These are phyloP conservation scores for Pipra filicauda DNA, from an alignment of 2,113 vertebrate species.

Conservation along the genomic window DNA sequence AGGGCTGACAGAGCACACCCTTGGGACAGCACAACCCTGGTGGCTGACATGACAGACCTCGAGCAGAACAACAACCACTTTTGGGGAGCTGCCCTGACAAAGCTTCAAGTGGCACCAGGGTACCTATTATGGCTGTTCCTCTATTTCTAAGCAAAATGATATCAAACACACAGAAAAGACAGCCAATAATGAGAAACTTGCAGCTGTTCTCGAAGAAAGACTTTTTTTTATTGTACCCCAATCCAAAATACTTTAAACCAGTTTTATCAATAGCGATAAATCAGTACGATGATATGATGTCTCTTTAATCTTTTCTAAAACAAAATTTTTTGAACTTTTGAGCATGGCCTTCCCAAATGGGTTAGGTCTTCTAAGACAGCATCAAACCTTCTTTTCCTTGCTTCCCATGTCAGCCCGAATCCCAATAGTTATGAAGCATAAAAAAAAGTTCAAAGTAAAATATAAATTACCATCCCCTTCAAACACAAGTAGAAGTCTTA, in stretches of 20 bases:
- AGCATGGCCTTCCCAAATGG: constrained; percentile 77
- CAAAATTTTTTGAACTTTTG: constrained; percentile 79
- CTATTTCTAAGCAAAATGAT: constrained; percentile 63
- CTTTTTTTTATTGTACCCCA: constrained; percentile 68
- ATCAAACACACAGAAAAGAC: constrained; percentile 61
- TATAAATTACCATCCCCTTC: constrained; percentile 80
- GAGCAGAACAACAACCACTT: constrained; percentile 38
- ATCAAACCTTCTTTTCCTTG: constrained; percentile 81
- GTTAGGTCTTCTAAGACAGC: constrained; percentile 81
- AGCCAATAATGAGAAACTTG: constrained; percentile 67
- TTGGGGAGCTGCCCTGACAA: constrained; percentile 56
- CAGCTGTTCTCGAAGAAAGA: constrained; percentile 68
- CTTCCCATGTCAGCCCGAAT: constrained; percentile 80
- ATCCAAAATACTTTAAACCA: constrained; percentile 74
- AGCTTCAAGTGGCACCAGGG: constrained; percentile 56
- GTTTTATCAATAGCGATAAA: constrained; percentile 77
- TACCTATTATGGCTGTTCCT: constrained; percentile 51
- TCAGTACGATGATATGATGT: constrained; percentile 72
- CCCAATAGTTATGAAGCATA: constrained; percentile 80
- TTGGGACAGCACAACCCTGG: constrained; percentile 7
- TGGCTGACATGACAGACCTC: neutral
- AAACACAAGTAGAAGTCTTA: constrained; percentile 81
- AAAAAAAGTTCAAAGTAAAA: constrained; percentile 80
- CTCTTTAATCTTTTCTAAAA: constrained; percentile 81
- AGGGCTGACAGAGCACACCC: neutral